phyloP scores from a whole-genome alignment of 2,113 vertebrate species.

The Chlamydotis undulata region DNA sequence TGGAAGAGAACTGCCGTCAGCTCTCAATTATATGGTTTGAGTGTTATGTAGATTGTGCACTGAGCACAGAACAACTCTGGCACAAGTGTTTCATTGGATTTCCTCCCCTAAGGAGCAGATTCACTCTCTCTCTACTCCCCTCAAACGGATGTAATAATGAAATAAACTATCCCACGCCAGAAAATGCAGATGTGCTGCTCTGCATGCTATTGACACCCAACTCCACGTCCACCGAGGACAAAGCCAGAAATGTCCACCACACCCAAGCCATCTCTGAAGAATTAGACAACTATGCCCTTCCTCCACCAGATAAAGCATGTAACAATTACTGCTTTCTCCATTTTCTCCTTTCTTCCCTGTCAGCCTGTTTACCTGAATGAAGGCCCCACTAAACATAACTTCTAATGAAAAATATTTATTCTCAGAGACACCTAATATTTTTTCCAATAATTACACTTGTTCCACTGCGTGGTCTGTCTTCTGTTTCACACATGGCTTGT shows the following conservation, averaged over 20 bases:
- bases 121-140: slow-evolving; percentile 2
- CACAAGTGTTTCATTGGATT: slow-evolving; percentile 1
- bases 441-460: background rate
- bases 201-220: slow-evolving; percentile 50
- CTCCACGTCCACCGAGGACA: background rate
- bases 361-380: background rate
- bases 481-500: background rate
- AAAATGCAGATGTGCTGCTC: slow-evolving; percentile 60
- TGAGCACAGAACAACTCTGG: background rate
- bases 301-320: background rate
- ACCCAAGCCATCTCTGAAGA: slow-evolving; percentile 18
- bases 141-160: slow-evolving; percentile 50
- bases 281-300: slow-evolving; percentile 1
- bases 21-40: background rate
- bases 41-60: background rate
- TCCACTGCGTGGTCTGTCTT: background rate
- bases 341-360: background rate
- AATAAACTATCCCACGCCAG: slow-evolving; percentile 36
- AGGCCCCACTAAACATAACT: background rate
- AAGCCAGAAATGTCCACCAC: slow-evolving; percentile 28
- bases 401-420: background rate
- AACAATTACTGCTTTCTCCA: background rate
- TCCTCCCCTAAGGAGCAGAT: slow-evolving; percentile 48
- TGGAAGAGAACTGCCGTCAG: background rate
- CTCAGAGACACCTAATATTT: background rate